Conservation (phyloP, 2,888 invertebrate species). For the Himalopsyche japonica region DNA sequence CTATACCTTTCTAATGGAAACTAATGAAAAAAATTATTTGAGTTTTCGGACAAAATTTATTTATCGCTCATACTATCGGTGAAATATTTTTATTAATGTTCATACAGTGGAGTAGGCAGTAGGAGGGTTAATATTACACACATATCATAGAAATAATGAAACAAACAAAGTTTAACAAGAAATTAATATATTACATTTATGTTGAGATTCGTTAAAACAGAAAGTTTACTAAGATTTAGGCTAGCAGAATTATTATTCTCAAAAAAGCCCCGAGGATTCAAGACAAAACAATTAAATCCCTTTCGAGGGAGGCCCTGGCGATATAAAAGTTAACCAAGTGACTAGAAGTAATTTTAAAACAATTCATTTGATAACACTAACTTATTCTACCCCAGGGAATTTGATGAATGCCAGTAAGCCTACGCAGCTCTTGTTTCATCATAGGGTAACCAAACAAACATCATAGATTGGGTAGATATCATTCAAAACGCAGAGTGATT, state of each 20-base stretch:
- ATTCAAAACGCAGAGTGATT: too few species aligned
- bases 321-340: conserved; percentile 20
- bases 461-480: too few species aligned
- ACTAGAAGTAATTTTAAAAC: conserved; percentile 21
- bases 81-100: too few species aligned
- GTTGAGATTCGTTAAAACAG: conserved; percentile 3
- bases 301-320: not conserved
- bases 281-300: conserved; percentile 18
- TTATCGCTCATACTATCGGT: too few species aligned
- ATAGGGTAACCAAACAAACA: not conserved
- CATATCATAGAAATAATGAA: not conserved
- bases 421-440: not conserved
- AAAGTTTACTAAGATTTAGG: not conserved
- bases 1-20: too few species aligned
- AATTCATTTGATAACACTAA: conserved; percentile 16
- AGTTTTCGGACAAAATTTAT: too few species aligned
- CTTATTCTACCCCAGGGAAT: not conserved
- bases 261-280: not conserved
- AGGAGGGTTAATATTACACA: too few species aligned
- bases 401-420: not conserved
- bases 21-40: too few species aligned
- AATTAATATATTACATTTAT: not conserved
- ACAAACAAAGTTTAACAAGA: not conserved
- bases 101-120: too few species aligned
- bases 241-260: not conserved